A percentile compares a stretch with the other conserved stretches of the same genome.
Evolutionary conservation across 92 coral and sea anemone genomes (phyloP).

Genomic region (Porites rus): DNA sequence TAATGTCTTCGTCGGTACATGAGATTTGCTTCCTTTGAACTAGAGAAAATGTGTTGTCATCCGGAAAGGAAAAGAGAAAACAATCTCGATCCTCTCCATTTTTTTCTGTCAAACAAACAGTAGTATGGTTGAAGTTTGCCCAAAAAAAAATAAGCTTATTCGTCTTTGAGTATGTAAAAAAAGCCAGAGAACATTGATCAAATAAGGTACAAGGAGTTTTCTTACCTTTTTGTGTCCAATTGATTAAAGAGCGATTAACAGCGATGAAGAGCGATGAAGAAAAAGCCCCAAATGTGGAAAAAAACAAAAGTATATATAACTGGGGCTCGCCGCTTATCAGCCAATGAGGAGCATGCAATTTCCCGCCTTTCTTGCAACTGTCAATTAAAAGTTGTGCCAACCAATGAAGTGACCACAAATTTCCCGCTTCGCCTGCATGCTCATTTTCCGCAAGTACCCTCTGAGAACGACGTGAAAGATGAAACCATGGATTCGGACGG

Average conservation of each 20-base stretch:
- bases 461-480: background rate
- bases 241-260: background rate
- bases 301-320: background rate
- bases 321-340: constrained; percentile 10
- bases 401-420: constrained; percentile 38
- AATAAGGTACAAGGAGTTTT: constrained; percentile 9
- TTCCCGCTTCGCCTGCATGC: constrained; percentile 9
- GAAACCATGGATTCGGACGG: constrained; percentile 19
- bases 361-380: constrained; percentile 25
- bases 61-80: constrained; percentile 1
- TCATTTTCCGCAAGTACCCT: background rate
- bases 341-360: constrained; percentile 10
- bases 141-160: too few relatives aligned
- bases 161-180: too few relatives aligned
- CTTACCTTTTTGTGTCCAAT: constrained; percentile 38
- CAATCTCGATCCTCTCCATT: background rate
- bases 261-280: background rate
- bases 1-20: constrained; percentile 10
- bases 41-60: constrained; percentile 35
- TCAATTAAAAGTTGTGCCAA: constrained; percentile 13
- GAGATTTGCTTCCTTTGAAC: constrained; percentile 14
- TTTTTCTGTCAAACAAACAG: constrained; percentile 15
- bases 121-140: background rate
- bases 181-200: too few relatives aligned
- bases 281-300: background rate